Percentiles rank a stretch among this genome's conserved stretches.
phyloP scores from a whole-genome alignment of 37 sponge, comb jelly and placozoan genomes.

The Cliona cf. orientalis region DNA sequence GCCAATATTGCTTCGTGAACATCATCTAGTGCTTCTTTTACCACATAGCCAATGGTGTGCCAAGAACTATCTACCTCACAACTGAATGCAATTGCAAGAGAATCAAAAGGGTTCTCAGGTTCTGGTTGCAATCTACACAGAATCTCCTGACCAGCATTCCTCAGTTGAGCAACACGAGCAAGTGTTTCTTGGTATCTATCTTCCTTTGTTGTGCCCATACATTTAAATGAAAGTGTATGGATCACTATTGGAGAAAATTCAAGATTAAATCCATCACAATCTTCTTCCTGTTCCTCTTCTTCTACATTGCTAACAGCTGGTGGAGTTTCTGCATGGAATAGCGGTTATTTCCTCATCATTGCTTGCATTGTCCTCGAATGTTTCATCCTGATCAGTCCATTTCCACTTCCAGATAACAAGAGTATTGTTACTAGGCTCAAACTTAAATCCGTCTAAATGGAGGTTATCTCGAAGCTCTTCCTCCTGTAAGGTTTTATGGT shows the following conservation, averaged over 20 bases:
- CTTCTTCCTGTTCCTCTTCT: not conserved
- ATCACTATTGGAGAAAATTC: not conserved
- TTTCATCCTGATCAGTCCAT: too few relatives aligned
- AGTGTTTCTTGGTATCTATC: not conserved
- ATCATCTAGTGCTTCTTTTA: not conserved
- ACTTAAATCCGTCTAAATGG: too few relatives aligned
- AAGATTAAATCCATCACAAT: not conserved
- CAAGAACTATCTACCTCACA: not conserved
- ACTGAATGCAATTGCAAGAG: not conserved
- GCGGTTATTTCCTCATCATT: too few relatives aligned
- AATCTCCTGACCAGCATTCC: not conserved
- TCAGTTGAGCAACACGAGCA: not conserved
- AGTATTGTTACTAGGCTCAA: too few relatives aligned
- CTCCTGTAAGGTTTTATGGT: too few relatives aligned
- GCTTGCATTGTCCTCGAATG: too few relatives aligned
- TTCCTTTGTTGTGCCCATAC: not conserved
- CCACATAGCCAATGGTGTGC: not conserved
- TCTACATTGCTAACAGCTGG: not conserved
- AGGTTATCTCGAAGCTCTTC: too few relatives aligned
- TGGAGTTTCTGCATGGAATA: too few relatives aligned
- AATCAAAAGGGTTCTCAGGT: not conserved
- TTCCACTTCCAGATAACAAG: too few relatives aligned
- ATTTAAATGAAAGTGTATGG: not conserved
- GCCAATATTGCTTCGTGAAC: not conserved
- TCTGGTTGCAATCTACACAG: not conserved